Evolutionary conservation across 2,113 vertebrate genomes (phyloP), one percentile per base, ranked within the genome.

Genomic region (Ictalurus furcatus): DNA sequence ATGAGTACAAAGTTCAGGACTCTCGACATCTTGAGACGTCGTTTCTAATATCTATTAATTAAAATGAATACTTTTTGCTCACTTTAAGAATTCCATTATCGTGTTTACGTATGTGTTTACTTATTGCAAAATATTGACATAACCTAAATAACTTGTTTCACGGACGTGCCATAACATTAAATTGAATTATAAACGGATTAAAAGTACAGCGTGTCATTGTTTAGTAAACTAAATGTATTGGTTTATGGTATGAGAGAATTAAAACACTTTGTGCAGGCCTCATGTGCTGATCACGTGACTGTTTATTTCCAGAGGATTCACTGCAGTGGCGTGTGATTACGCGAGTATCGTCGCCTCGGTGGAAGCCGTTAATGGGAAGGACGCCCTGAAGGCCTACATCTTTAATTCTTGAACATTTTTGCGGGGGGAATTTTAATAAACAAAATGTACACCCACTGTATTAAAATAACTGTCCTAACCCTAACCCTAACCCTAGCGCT

Each of bases 381-480:
- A 96, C 9, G 93, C 95, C 82, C 89, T 96, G 69, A 96, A 96
- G 90, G 94, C 92, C 0, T 96, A 96, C 81, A 90, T 92, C 30
- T 96, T 96, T 89, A 94, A 92, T 67, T 92, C 91, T 19, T 96
- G 92, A 95, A 44, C 14, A 21, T 30, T 7, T 48, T 48, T 48
- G 44, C 0, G 78, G 78, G 48, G 48, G 48, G 78, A 3, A 21
- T 48, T 52, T 25, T 48, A 52, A 13, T 78, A 25, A 52, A 80
- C 2, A 1, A n/a, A n/a, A n/a, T 80, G 14, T 7, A 28, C 44
- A 30, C 1, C 0, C 14, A 6, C 40, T 28, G 1, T 48, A 80
- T n/a, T 80, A 78, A 48, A 76, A 16, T 52, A 13, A 14, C 3
- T 28, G 19, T 21, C 34, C 6, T 2, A 48, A 7, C 44, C 44